These are phyloP conservation scores for Ichneumoninae sp. DNA, from an alignment of 2,888 invertebrate genomes.

Conservation along the genomic window DNA sequence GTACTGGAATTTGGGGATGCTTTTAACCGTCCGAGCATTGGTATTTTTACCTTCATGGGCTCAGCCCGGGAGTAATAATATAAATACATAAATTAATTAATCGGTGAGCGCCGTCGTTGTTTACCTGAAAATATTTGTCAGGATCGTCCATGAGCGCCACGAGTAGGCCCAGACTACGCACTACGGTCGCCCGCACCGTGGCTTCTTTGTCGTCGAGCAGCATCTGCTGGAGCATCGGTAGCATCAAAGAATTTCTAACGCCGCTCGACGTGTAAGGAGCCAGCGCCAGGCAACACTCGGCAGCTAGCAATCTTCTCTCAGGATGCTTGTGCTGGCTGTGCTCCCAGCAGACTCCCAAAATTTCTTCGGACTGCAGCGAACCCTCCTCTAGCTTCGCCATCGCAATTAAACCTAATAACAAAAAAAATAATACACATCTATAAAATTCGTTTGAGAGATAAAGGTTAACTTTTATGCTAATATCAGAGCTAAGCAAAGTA, in stretches of 20 bases:
- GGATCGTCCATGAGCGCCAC: slow-evolving; percentile 88
- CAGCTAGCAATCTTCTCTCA: slow-evolving; percentile 88
- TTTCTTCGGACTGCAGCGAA: slow-evolving; percentile 87
- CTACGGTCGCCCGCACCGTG: slow-evolving; percentile 87
- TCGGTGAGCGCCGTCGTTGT: neutral
- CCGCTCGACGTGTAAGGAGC: slow-evolving; percentile 88
- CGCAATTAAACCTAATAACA: slow-evolving; percentile 83
- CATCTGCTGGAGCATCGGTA: slow-evolving; percentile 91
- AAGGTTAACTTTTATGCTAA: neutral
- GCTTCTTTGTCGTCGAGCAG: slow-evolving; percentile 88
- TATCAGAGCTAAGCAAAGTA: neutral
- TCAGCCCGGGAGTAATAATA: neutral
- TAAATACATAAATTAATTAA: neutral
- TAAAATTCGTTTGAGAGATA: neutral
- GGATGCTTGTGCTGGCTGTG: slow-evolving; percentile 89
- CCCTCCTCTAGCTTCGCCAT: slow-evolving; percentile 85
- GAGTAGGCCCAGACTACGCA: slow-evolving; percentile 87
- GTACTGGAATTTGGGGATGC: no score
- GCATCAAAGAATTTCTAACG: slow-evolving; percentile 88
- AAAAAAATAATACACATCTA: neutral
- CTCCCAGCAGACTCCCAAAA: slow-evolving; percentile 90
- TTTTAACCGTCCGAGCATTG: no score
- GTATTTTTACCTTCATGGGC: no score
- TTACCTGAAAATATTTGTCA: slow-evolving; percentile 87
- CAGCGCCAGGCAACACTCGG: slow-evolving; percentile 89